These are phyloP conservation scores for Lapara coniferarum DNA, from an alignment of 2,888 invertebrate genomes.

Conservation along the genomic window DNA sequence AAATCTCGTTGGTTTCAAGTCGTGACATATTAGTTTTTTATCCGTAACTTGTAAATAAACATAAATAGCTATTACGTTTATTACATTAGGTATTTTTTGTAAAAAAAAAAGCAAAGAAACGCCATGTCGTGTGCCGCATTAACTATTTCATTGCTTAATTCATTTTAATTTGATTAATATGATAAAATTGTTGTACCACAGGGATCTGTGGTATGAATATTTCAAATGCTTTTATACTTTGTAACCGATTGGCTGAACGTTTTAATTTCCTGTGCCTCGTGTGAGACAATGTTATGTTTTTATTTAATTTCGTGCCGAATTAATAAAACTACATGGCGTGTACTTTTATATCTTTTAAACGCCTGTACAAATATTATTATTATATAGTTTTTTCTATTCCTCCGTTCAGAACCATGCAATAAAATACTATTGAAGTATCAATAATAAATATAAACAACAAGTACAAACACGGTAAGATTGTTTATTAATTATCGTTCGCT, in stretches of 20 bases:
- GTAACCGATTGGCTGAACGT: neutral
- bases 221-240: neutral
- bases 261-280: conserved; percentile 2
- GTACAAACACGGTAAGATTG: no score
- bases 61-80: conserved; percentile 1
- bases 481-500: no score
- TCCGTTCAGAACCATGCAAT: no score
- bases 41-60: conserved; percentile 1
- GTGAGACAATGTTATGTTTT: neutral
- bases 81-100: conserved; percentile 1
- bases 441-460: no score
- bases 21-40: conserved; percentile 19
- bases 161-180: conserved; percentile 22
- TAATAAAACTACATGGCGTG: no score
- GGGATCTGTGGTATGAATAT: neutral
- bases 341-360: no score
- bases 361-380: no score
- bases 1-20: conserved; percentile 25
- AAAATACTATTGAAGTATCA: no score
- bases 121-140: conserved; percentile 22
- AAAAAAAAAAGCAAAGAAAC: neutral
- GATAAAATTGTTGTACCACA: neutral
- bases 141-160: conserved; percentile 26
- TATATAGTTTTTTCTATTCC: no score
- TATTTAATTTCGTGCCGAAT: no score